Evolutionary conservation across 2,113 vertebrate genomes (phyloP).

Genomic region (Greenwoodochromis staneri): DNA sequence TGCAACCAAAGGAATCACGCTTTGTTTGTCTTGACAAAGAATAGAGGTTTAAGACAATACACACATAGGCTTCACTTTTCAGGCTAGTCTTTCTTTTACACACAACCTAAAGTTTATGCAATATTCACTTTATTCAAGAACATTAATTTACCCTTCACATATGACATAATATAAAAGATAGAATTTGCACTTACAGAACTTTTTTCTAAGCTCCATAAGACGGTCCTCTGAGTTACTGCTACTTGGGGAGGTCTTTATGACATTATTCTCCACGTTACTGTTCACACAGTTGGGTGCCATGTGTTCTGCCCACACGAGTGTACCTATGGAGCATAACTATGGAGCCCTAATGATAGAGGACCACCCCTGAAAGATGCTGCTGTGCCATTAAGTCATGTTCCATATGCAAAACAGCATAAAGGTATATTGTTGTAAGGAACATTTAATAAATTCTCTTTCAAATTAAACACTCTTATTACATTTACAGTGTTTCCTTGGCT

Average conservation of each 20-base stretch:
- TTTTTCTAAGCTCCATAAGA: not conserved
- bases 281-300: not conserved
- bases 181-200: not conserved
- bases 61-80: not conserved
- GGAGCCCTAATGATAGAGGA: slow-evolving; percentile 34
- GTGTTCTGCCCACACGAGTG: not conserved
- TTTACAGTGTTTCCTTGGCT: not conserved
- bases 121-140: not conserved
- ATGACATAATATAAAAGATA: not conserved
- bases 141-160: not conserved
- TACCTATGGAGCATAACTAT: slow-evolving; percentile 11
- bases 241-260: not conserved
- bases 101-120: not conserved
- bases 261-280: not conserved
- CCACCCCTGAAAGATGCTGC: slow-evolving; percentile 52
- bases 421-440: slow-evolving; percentile 37
- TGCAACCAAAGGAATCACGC: not conserved
- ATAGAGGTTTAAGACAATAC: not conserved
- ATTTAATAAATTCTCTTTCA: not conserved
- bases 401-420: slow-evolving; percentile 36
- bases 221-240: not conserved
- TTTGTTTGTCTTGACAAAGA: not conserved
- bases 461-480: not conserved
- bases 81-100: not conserved
- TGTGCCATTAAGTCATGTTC: slow-evolving; percentile 23